These are phyloP conservation scores for Irena cyanogastra DNA, from an alignment of 2,113 vertebrate genomes.

Conservation along the genomic window DNA sequence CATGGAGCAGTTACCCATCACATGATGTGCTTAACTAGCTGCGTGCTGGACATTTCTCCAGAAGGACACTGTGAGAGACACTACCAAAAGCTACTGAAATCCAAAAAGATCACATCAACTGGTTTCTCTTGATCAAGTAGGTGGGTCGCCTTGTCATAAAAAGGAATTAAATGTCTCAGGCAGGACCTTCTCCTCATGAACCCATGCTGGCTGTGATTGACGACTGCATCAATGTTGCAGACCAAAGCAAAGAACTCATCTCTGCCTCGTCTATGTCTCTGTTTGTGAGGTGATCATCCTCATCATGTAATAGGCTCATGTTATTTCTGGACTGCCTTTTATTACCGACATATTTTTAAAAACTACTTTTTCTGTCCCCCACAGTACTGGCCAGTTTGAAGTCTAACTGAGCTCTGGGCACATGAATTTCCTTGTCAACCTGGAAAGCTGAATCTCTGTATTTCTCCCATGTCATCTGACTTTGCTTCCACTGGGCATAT, in stretches of 20 bases:
- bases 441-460: background rate
- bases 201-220: background rate
- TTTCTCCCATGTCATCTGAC: background rate
- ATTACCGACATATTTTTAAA: background rate
- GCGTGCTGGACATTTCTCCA: background rate
- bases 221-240: fast-evolving
- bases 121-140: background rate
- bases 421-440: background rate
- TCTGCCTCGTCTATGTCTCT: background rate
- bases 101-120: background rate
- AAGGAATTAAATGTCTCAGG: background rate
- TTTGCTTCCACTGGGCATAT: background rate
- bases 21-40: background rate
- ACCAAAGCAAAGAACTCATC: background rate
- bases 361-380: background rate
- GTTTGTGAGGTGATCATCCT: background rate
- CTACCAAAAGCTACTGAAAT: background rate
- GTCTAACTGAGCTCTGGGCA: background rate
- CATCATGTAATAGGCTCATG: background rate
- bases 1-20: background rate
- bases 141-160: background rate
- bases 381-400: background rate
- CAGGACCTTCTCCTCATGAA: background rate
- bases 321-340: background rate
- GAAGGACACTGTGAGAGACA: background rate